These are phyloP conservation scores for Neostethus bicornis DNA, from an alignment of 2,797 vertebrate species.

Conservation along the genomic window DNA sequence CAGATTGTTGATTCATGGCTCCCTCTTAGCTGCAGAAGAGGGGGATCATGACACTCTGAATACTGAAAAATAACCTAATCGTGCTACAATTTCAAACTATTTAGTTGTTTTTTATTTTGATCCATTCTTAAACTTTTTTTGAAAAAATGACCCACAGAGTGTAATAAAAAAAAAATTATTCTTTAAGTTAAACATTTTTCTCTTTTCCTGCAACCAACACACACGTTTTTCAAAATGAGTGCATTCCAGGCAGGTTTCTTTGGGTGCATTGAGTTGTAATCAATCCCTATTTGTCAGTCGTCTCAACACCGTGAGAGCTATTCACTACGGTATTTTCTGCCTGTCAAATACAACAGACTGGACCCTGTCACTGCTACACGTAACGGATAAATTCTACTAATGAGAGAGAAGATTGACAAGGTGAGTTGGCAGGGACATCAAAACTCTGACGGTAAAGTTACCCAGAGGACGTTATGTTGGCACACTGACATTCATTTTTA, in stretches of 20 bases:
- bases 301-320: background rate
- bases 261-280: background rate
- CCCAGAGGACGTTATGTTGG: background rate
- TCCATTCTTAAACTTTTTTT: too few species aligned
- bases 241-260: slow-evolving; percentile 8
- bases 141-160: too few species aligned
- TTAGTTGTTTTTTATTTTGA: too few species aligned
- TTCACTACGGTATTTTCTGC: background rate
- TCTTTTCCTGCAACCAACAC: background rate
- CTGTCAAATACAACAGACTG: slow-evolving; percentile 10
- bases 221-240: slow-evolving; percentile 1
- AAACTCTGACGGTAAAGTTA: slow-evolving; percentile 2
- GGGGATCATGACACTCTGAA: too few species aligned
- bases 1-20: too few species aligned
- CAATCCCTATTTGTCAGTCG: background rate
- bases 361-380: background rate
- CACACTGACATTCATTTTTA: background rate
- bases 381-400: slow-evolving; percentile 1
- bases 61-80: too few species aligned
- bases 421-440: background rate
- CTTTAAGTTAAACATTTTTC: too few species aligned
- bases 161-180: too few species aligned
- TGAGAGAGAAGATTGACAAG: slow-evolving; percentile 2
- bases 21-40: too few species aligned
- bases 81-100: too few species aligned